A percentile compares a stretch with the other conserved stretches of the same genome.
Conservation (phyloP, 2,888 invertebrate genomes). For the Pyrrhia umbra region DNA sequence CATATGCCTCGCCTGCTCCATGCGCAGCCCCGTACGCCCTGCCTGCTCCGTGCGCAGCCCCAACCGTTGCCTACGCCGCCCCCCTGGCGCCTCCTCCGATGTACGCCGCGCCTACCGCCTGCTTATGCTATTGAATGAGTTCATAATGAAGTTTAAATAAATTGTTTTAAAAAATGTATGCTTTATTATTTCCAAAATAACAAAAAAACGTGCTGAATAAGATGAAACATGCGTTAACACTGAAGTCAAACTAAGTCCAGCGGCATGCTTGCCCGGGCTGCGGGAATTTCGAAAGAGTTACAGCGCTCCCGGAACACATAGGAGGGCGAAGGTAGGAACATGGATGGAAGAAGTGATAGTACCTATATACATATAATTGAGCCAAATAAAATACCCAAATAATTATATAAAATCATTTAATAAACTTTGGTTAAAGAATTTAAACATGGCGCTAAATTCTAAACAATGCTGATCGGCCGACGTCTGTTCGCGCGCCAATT, state of each 20-base stretch:
- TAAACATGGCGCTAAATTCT: slow-evolving; percentile 81
- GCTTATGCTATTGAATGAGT: slow-evolving; percentile 20
- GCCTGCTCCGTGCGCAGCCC: slow-evolving; percentile 39
- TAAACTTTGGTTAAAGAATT: slow-evolving; percentile 85
- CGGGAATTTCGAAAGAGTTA: no score
- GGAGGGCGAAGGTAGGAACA: no score
- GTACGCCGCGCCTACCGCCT: slow-evolving; percentile 39
- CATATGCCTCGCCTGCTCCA: slow-evolving; percentile 21
- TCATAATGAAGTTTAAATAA: slow-evolving; percentile 18
- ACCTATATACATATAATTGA: no score
- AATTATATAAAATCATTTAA: slow-evolving; percentile 72
- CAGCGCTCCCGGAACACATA: no score
- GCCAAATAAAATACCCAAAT: slow-evolving; percentile 43
- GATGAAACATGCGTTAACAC: no score
- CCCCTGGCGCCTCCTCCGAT: slow-evolving; percentile 34
- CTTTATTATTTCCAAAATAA: not conserved
- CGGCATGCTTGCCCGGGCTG: no score
- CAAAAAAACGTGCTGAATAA: no score
- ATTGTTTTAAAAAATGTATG: not conserved
- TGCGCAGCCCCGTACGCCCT: slow-evolving; percentile 14
- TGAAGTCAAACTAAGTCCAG: no score
- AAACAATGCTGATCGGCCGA: slow-evolving; percentile 68
- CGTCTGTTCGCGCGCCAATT: slow-evolving; percentile 62
- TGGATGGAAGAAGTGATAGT: no score
- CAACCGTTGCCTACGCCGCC: slow-evolving; percentile 27